A percentile compares a stretch with the other conserved stretches of the same genome.
These are phyloP conservation scores for Hyposoter didymator DNA, from an alignment of 2,888 invertebrate species.

Conservation along the genomic window DNA sequence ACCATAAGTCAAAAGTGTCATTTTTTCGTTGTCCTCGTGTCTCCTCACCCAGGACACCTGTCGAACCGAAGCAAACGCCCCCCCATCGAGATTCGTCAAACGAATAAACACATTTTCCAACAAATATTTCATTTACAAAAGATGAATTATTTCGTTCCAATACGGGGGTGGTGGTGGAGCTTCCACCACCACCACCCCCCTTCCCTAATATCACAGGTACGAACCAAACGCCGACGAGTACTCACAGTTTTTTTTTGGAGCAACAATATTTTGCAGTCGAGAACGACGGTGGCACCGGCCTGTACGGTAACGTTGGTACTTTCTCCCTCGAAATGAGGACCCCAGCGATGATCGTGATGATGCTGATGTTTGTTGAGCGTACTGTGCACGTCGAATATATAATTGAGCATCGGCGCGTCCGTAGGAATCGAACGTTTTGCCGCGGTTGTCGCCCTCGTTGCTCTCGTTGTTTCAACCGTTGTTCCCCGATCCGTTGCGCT, in stretches of 20 bases:
- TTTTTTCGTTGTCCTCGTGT: conserved; percentile 87
- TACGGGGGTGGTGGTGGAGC: too few species aligned
- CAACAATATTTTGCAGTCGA: conserved; percentile 91
- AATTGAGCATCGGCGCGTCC: conserved; percentile 90
- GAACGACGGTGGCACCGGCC: conserved; percentile 89
- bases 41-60: conserved; percentile 90
- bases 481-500: conserved; percentile 66
- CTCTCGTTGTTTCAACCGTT: conserved; percentile 67
- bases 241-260: conserved; percentile 92
- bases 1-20: conserved; percentile 89
- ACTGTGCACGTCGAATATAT: conserved; percentile 90
- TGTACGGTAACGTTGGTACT: conserved; percentile 90
- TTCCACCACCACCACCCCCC: too few species aligned
- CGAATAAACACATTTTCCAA: too few species aligned
- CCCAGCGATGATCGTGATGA: conserved; percentile 87
- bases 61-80: conserved; percentile 59
- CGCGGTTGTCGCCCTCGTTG: conserved; percentile 76
- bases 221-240: too few species aligned
- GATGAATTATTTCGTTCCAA: too few species aligned
- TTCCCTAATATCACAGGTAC: too few species aligned
- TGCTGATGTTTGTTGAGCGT: conserved; percentile 90
- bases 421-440: conserved; percentile 82
- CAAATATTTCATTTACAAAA: too few species aligned
- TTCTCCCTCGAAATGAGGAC: conserved; percentile 90
- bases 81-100: too few species aligned